Percentiles rank a stretch among this genome's conserved stretches.
These are phyloP conservation scores for Athalia circularis DNA, from an alignment of 2,888 invertebrate species.

Conservation along the genomic window DNA sequence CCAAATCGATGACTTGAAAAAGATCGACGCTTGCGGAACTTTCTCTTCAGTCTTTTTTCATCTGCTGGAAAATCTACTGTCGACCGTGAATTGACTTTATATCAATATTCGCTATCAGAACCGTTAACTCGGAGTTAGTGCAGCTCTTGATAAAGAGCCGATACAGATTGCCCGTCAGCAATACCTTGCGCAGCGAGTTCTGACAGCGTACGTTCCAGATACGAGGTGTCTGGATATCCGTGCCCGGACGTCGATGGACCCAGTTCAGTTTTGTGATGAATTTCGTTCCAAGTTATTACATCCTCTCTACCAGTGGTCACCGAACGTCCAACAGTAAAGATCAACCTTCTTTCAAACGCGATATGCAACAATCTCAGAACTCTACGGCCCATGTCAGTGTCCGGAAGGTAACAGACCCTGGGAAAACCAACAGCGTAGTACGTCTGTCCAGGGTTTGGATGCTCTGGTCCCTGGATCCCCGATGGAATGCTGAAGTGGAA, in stretches of 20 bases:
- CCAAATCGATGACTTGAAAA: not conserved
- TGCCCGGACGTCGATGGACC: slow-evolving; percentile 77
- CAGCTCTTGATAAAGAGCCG: slow-evolving; percentile 69
- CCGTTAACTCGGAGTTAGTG: slow-evolving; percentile 55
- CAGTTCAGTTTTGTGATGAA: slow-evolving; percentile 90
- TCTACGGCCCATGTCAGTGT: slow-evolving; percentile 86
- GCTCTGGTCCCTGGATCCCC: slow-evolving; percentile 87
- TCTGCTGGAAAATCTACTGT: not conserved
- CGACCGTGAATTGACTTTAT: not conserved
- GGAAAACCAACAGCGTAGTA: slow-evolving; percentile 94
- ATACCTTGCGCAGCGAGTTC: slow-evolving; percentile 79
- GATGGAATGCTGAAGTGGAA: slow-evolving; percentile 83
- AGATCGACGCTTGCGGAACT: not conserved
- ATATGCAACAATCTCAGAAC: slow-evolving; percentile 84
- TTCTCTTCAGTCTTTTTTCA: slow-evolving; percentile 24
- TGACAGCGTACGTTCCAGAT: slow-evolving; percentile 81
- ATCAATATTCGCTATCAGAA: not conserved
- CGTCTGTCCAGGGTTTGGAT: slow-evolving; percentile 89
- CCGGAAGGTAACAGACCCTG: slow-evolving; percentile 88
- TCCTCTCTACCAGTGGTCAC: slow-evolving; percentile 93
- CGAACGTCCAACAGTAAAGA: slow-evolving; percentile 91
- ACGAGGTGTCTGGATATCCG: slow-evolving; percentile 87
- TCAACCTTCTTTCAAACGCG: slow-evolving; percentile 88
- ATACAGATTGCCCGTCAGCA: slow-evolving; percentile 69
- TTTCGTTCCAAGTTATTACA: slow-evolving; percentile 94